These are phyloP conservation scores for Urocyon cinereoargenteus DNA, from an alignment of 2,797 vertebrate genomes.

Conservation along the genomic window DNA sequence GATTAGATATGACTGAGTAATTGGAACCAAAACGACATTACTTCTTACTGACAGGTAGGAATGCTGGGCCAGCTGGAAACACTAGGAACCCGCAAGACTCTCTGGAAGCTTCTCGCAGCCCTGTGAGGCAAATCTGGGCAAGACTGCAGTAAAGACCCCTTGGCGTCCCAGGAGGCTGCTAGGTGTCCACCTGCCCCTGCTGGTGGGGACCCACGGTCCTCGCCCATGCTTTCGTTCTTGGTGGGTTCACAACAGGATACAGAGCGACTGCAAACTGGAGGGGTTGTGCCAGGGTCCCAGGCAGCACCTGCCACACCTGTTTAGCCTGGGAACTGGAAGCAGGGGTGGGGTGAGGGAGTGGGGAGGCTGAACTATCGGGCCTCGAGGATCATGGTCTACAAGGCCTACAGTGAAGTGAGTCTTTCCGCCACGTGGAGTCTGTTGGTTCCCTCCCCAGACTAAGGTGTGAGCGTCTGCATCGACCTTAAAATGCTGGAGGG, in stretches of 20 bases:
- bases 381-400: not conserved
- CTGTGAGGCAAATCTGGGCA: not conserved
- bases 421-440: not conserved
- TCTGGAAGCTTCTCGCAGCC: not conserved
- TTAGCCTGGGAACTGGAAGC: not conserved
- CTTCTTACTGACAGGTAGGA: conserved; percentile 78
- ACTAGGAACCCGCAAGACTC: not conserved
- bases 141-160: not conserved
- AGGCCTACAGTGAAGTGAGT: not conserved
- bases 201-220: not conserved
- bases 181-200: not conserved
- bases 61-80: not conserved
- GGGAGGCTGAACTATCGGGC: not conserved
- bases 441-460: not conserved
- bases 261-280: not conserved
- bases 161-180: not conserved
- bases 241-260: not conserved
- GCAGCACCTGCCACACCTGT: not conserved
- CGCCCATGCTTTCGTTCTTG: not conserved
- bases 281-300: not conserved
- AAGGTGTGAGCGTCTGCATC: not conserved
- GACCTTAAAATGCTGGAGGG: not conserved
- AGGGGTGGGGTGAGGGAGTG: fast-evolving
- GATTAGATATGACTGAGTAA: conserved; percentile 66
- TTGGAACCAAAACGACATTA: conserved; percentile 52